phyloP scores from a whole-genome alignment of 2,113 vertebrate genomes.

The Carollia perspicillata region DNA sequence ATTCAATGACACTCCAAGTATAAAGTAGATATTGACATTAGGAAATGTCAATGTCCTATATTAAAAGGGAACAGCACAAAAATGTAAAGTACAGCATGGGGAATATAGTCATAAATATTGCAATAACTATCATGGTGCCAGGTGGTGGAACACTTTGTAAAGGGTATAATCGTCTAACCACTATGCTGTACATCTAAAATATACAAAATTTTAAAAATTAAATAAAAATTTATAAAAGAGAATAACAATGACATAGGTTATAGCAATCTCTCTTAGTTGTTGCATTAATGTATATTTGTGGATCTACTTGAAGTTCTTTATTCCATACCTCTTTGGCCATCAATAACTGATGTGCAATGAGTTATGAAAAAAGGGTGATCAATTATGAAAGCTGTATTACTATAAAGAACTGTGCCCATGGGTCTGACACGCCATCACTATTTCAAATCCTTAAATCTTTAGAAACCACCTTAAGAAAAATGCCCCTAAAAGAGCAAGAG shows the following conservation, averaged over 20 bases:
- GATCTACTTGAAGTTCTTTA: neutral
- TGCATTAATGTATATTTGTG: neutral
- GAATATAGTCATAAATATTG: neutral
- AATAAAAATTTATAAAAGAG: neutral
- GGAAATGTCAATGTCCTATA: no score
- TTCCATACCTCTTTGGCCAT: neutral
- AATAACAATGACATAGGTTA: neutral
- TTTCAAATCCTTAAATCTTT: neutral
- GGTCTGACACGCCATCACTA: neutral
- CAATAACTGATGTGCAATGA: neutral
- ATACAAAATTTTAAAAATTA: neutral
- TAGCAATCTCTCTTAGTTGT: neutral
- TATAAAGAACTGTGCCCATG: neutral
- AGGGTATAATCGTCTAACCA: neutral
- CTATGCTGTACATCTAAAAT: neutral
- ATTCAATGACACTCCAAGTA: neutral
- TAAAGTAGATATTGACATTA: neutral
- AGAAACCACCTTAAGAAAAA: neutral
- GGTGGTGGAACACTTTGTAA: neutral
- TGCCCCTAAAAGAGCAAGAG: neutral
- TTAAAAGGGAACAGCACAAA: neutral
- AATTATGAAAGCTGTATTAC: neutral
- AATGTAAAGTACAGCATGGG: neutral
- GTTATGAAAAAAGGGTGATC: neutral
- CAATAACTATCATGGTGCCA: neutral